Percentiles rank a stretch among this genome's conserved stretches.
These are phyloP conservation scores for Trachymyrmex septentrionalis DNA, from an alignment of 1,140 invertebrate species.

Conservation along the genomic window DNA sequence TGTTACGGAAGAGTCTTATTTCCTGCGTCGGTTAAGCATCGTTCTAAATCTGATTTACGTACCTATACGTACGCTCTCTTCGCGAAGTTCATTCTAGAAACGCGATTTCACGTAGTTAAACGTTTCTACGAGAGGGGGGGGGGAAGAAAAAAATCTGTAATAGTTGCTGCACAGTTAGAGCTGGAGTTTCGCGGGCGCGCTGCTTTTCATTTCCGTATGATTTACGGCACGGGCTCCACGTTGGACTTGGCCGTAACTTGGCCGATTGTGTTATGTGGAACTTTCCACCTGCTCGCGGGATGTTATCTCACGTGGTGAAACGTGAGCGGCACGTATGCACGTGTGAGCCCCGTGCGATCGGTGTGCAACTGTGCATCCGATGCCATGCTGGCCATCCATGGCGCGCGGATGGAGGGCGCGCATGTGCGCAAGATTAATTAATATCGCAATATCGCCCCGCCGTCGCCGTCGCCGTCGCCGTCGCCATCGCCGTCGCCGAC, in stretches of 20 bases:
- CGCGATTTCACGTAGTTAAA: slow-evolving; percentile 10
- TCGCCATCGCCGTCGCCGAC: slow-evolving; percentile 44
- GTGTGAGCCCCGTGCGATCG: slow-evolving; percentile 16
- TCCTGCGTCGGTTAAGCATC: not conserved
- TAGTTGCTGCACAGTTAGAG: slow-evolving; percentile 11
- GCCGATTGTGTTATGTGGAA: slow-evolving; percentile 58
- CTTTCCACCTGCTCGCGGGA: slow-evolving; percentile 65
- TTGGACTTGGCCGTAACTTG: slow-evolving; percentile 33
- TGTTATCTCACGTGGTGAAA: slow-evolving; percentile 72
- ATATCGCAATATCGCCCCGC: slow-evolving; percentile 77
- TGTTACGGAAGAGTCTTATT: not conserved
- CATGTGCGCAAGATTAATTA: slow-evolving; percentile 78
- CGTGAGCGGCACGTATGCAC: slow-evolving; percentile 49
- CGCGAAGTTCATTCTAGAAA: not conserved
- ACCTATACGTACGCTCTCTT: not conserved
- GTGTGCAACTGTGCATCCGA: slow-evolving; percentile 38
- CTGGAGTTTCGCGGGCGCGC: not conserved
- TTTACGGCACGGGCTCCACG: slow-evolving; percentile 41
- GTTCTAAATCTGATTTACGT: not conserved
- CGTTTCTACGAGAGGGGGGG: not conserved
- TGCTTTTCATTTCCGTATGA: slow-evolving; percentile 49
- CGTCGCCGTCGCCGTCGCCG: slow-evolving; percentile 6
- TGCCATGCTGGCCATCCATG: not conserved
- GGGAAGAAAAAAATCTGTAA: slow-evolving; percentile 9
- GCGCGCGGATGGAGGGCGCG: slow-evolving; percentile 67